Evolutionary conservation across 2,888 invertebrate genomes (phyloP).

Genomic region (Prosopocoilus inquinatus): DNA sequence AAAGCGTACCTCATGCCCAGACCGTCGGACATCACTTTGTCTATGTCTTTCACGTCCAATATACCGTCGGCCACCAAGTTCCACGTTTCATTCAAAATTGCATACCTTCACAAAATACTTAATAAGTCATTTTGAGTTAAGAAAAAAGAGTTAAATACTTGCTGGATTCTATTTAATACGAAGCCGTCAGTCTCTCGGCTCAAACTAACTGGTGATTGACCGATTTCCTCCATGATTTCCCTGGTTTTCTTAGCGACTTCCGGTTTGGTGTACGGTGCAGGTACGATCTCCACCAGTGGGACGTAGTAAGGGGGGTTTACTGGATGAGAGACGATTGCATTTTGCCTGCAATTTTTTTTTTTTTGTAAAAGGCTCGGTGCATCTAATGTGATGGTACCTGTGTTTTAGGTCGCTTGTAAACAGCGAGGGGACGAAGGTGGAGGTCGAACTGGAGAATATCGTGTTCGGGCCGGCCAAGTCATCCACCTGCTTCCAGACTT

Average conservation of each 20-base stretch:
- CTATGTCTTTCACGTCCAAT: constrained; percentile 84
- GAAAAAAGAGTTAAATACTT: constrained; percentile 43
- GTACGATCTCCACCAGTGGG: constrained; percentile 90
- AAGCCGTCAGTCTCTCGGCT: constrained; percentile 89
- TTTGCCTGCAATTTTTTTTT: constrained; percentile 39
- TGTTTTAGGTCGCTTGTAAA: constrained; percentile 81
- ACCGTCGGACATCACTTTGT: constrained; percentile 91
- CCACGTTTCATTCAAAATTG: constrained; percentile 91
- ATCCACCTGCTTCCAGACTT: constrained; percentile 78
- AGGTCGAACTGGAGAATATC: constrained; percentile 90
- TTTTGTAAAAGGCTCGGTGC: not conserved
- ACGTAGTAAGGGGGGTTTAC: constrained; percentile 97
- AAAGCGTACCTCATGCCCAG: constrained; percentile 95
- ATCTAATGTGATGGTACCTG: constrained; percentile 40
- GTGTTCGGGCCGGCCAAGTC: constrained; percentile 70
- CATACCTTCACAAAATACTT: constrained; percentile 66
- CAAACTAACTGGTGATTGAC: constrained; percentile 86
- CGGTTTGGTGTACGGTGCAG: constrained; percentile 88
- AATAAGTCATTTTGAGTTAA: too few relatives aligned
- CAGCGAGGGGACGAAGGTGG: constrained; percentile 85
- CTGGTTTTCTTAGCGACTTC: constrained; percentile 73
- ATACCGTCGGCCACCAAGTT: constrained; percentile 80
- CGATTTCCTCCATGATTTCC: constrained; percentile 80
- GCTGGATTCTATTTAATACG: constrained; percentile 91
- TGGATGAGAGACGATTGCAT: constrained; percentile 87